These are phyloP conservation scores for Hyppa rectilinea DNA, from an alignment of 2,888 invertebrate genomes.

Conservation along the genomic window DNA sequence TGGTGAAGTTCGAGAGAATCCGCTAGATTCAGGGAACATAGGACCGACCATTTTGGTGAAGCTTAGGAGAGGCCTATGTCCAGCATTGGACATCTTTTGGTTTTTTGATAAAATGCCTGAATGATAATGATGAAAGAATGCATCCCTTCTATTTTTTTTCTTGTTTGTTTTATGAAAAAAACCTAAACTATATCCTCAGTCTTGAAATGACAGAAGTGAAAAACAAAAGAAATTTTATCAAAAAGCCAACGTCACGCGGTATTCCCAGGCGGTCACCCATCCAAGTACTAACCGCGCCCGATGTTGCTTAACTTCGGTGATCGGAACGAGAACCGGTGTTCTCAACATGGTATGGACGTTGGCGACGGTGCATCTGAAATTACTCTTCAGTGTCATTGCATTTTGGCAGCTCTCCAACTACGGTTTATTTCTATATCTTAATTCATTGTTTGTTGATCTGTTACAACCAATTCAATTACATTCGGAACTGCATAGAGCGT, in stretches of 20 bases:
- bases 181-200: no score
- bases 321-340: conserved; percentile 73
- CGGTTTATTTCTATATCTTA: neutral
- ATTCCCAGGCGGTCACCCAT: conserved; percentile 88
- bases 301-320: conserved; percentile 88
- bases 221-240: neutral
- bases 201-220: no score
- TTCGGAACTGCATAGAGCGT: neutral
- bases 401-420: neutral
- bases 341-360: conserved; percentile 51
- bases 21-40: no score
- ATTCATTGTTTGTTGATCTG: conserved; percentile 2
- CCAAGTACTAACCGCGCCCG: conserved; percentile 87
- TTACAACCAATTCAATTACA: neutral
- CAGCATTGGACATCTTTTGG: no score
- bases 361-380: conserved; percentile 24
- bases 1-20: no score
- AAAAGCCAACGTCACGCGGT: conserved; percentile 80
- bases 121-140: no score
- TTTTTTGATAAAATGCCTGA: no score
- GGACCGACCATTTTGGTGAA: no score
- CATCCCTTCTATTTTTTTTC: no score
- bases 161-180: no score
- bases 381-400: neutral
- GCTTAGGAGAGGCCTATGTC: no score